Evolutionary conservation across 2,113 vertebrate genomes (phyloP).

Genomic region (Chaetodon trifascialis): DNA sequence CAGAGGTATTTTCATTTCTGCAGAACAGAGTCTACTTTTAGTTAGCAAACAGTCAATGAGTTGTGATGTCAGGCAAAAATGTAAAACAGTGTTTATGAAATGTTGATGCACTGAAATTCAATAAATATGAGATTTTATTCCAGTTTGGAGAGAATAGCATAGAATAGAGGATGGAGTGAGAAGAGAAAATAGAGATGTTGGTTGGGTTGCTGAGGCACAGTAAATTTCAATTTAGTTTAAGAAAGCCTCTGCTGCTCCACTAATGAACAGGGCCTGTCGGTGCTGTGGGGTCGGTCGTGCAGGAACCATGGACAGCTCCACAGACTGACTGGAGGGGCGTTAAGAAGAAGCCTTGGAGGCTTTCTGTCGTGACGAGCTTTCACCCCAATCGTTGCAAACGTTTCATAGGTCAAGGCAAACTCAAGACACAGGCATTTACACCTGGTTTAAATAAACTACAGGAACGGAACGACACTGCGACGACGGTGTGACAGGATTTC

Average conservation of each 20-base stretch:
- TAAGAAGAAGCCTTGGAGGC: not conserved
- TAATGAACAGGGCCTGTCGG: not conserved
- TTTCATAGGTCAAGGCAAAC: not conserved
- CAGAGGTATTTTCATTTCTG: not conserved
- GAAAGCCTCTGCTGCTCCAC: no score
- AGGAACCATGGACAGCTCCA: slow-evolving; percentile 74
- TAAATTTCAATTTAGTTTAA: no score
- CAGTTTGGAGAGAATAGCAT: no score
- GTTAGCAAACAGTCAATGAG: not conserved
- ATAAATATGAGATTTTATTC: not conserved
- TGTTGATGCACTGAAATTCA: not conserved
- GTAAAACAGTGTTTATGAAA: not conserved
- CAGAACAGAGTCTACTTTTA: not conserved
- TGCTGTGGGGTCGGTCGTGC: not conserved
- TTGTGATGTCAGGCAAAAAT: not conserved
- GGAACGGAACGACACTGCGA: fast-evolving
- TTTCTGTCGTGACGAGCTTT: not conserved
- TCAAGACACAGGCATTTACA: fast-evolving
- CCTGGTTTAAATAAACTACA: fast-evolving
- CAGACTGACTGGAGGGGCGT: not conserved
- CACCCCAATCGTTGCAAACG: not conserved
- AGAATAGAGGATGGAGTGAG: no score
- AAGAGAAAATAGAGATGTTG: not conserved
- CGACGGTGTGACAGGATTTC: not conserved
- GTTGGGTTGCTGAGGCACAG: not conserved